Evolutionary conservation across 1,140 invertebrate species (phyloP).

Genomic region (Melitaea cinxia): DNA sequence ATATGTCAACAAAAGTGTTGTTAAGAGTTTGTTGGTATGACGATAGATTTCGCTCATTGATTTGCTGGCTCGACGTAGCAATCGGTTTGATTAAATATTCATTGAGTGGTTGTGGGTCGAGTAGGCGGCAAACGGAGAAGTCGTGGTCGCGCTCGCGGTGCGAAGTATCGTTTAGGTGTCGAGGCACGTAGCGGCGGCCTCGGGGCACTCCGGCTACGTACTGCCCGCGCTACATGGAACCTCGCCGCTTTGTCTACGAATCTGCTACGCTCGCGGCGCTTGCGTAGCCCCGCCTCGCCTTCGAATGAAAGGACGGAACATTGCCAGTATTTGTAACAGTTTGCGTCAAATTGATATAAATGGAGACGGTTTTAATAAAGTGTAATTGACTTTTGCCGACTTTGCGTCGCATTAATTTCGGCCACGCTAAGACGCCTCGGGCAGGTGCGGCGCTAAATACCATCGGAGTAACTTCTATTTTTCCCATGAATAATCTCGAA

Average conservation of each 20-base stretch:
- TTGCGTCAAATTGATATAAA: constrained; percentile 82
- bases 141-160: constrained; percentile 45
- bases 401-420: constrained; percentile 80
- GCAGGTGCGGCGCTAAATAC: constrained; percentile 79
- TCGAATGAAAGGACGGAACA: constrained; percentile 79
- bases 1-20: constrained; percentile 58
- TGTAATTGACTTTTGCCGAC: constrained; percentile 81
- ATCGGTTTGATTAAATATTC: constrained; percentile 75
- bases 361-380: constrained; percentile 82
- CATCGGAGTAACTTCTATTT: constrained; percentile 68
- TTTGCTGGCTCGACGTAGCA: constrained; percentile 53
- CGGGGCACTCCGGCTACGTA: constrained; percentile 65
- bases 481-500: constrained; percentile 75
- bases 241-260: constrained; percentile 71
- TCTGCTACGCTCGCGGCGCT: constrained; percentile 63
- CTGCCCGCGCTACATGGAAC: constrained; percentile 60
- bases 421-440: constrained; percentile 77
- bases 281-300: constrained; percentile 76
- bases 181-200: constrained; percentile 52
- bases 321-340: constrained; percentile 82
- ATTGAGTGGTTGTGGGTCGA: constrained; percentile 61
- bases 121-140: constrained; percentile 44
- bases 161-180: constrained; percentile 24
- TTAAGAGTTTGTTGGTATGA: constrained; percentile 54
- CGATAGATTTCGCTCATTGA: constrained; percentile 65